Base-by-base conservation (phyloP, 2,797 vertebrate species). In the Melanotaenia boesemani region DNA sequence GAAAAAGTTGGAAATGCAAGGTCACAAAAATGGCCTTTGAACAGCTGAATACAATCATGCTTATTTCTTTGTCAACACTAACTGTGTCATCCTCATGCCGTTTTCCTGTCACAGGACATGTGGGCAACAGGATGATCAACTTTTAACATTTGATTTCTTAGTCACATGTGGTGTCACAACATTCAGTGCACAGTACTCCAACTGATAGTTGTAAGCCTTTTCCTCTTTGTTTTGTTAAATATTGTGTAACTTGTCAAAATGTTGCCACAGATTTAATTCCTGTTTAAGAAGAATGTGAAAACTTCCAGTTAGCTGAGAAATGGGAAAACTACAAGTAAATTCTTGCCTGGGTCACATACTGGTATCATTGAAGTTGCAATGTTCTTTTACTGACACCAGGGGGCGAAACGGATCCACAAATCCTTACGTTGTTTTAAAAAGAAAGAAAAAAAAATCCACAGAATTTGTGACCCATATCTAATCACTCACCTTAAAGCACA, bases 331-430 rank as follows among this genome's bases (percentile, higher is more conserved):
- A 18, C 65, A 11, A 11, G 16, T 39, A 54, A 71, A 48, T 2
- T 22, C 55, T 30, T 34, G 5, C 28, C 28, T 15, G 16, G 15
- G 32, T 34, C 58, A 26, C 6, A 62, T 54, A 22, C 16, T 32
- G 41, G 6, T 0, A 1, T 4, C 6, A 2, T 46, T 52, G 1
- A 26, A 78, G 48, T 16, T 75, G 70, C 57, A 34, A 52, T 80
- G 55, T 34, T 55, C 18, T 28, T 65, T 44, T 58, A 2, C 7
- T 20, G 52, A 81, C 90, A 86, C 80, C 66, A 91, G 88, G 62
- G 80, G 89, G 87, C 78, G 32, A 63, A 62, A 24, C 39, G 8
- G 54, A 41, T 32, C n/a, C 36, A 62, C 60, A 63, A 7, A 22
- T 54, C 46, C 24, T 6, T 15, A 26, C 52, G 24, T 54, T 12